A percentile compares a stretch with the other conserved stretches of the same genome.
Conservation (phyloP, 2,797 vertebrate species). For the Peromyscus nudipes region DNA sequence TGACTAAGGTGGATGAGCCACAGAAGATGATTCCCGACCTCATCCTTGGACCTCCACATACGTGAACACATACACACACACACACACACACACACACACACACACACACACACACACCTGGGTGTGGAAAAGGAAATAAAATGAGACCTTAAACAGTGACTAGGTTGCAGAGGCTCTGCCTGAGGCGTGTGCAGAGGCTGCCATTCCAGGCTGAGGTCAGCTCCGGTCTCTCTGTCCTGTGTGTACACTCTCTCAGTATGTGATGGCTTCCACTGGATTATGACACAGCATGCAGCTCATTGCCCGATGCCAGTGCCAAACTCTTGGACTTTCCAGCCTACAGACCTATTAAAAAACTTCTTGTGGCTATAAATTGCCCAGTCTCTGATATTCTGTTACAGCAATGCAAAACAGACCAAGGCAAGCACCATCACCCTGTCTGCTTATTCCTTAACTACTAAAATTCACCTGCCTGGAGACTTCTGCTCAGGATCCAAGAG, state of each 20-base stretch:
- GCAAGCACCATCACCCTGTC: fast-evolving
- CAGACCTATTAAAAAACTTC: background rate
- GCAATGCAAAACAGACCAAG: background rate
- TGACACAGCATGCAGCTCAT: background rate
- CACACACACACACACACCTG: background rate
- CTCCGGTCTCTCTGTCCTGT: background rate
- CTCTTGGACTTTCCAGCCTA: background rate
- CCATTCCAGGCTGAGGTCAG: background rate
- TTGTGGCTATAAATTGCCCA: background rate
- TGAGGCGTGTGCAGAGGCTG: background rate
- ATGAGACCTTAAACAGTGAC: background rate
- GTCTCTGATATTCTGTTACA: background rate
- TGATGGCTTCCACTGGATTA: fast-evolving
- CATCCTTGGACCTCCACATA: background rate
- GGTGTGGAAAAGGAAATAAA: background rate
- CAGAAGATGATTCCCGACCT: background rate
- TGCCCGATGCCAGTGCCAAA: background rate
- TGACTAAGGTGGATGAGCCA: background rate
- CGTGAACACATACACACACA: background rate
- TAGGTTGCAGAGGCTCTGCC: background rate
- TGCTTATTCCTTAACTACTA: background rate
- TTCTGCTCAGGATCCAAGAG: background rate
- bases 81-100: background rate
- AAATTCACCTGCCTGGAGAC: background rate
- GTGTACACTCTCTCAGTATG: background rate